phyloP scores from a whole-genome alignment of 2,113 vertebrate species.

The Xenotilapia leptura region DNA sequence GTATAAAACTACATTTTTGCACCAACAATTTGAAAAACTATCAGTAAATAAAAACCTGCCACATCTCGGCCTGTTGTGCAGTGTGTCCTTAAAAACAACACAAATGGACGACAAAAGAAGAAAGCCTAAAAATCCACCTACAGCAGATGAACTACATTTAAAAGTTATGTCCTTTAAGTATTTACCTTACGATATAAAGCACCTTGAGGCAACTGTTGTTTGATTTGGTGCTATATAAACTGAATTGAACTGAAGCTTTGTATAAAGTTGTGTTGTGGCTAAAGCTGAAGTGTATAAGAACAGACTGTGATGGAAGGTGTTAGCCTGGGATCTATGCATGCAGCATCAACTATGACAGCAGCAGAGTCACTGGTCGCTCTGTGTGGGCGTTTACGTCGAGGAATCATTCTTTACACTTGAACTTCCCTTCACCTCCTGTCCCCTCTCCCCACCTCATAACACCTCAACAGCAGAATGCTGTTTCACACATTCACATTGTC shows the following conservation, averaged over 20 bases:
- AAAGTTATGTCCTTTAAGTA: neutral
- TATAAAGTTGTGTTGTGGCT: neutral
- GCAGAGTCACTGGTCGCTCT: neutral
- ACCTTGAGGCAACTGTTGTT: neutral
- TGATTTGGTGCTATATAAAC: neutral
- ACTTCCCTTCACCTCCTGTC: slow-evolving; percentile 47
- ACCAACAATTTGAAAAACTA: neutral
- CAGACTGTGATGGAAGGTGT: neutral
- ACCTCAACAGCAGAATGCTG: slow-evolving; percentile 44
- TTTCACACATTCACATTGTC: slow-evolving; percentile 34
- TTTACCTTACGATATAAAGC: neutral
- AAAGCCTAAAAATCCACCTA: neutral
- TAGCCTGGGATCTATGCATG: neutral
- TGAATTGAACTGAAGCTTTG: neutral
- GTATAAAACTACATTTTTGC: neutral
- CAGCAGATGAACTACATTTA: neutral
- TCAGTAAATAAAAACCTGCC: neutral
- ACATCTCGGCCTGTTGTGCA: neutral
- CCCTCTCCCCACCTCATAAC: slow-evolving; percentile 2
- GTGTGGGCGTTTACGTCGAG: neutral
- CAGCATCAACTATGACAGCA: neutral
- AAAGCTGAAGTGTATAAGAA: neutral
- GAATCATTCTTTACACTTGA: slow-evolving; percentile 55
- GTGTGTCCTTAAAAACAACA: neutral
- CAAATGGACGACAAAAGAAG: neutral